Conservation (phyloP, 2,888 invertebrate species). For the Cyclophora albipunctata region DNA sequence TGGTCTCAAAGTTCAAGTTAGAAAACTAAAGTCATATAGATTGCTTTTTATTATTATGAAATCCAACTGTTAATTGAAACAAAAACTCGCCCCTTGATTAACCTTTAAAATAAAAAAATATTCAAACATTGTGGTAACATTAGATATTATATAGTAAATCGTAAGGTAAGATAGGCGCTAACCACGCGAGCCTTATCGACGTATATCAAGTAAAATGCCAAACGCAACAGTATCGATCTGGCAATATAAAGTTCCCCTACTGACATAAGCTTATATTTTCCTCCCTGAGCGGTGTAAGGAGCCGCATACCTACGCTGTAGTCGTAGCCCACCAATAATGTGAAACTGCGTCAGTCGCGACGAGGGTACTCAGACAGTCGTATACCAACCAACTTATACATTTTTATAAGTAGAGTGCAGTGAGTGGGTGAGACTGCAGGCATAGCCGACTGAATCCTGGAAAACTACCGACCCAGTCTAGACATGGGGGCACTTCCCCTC, state of each 20-base stretch:
- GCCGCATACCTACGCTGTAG: conserved; percentile 29
- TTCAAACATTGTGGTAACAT: too few relatives aligned
- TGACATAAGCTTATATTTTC: conserved; percentile 46
- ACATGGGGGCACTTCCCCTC: conserved; percentile 72
- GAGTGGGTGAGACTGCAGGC: conserved; percentile 74
- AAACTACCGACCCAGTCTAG: conserved; percentile 77
- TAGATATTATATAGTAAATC: conserved; percentile 19
- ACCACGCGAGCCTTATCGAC: conserved; percentile 17
- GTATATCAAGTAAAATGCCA: conserved; percentile 16
- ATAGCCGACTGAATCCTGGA: conserved; percentile 73
- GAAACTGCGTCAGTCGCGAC: conserved; percentile 57
- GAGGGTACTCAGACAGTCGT: conserved; percentile 63
- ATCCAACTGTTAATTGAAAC: too few relatives aligned
- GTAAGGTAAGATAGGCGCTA: background rate
- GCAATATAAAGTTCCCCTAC: conserved; percentile 37
- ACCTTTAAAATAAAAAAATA: too few relatives aligned
- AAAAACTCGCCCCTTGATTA: too few relatives aligned
- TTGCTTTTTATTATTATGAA: too few relatives aligned
- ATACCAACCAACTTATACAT: conserved; percentile 30
- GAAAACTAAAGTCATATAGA: too few relatives aligned
- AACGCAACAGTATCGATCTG: conserved; percentile 32
- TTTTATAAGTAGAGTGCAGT: conserved; percentile 57
- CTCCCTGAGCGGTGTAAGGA: conserved; percentile 25
- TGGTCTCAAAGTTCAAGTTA: too few relatives aligned
- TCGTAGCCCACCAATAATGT: conserved; percentile 38